Base-by-base conservation (phyloP, 2,888 invertebrate genomes). In the Phalera bucephala region DNA sequence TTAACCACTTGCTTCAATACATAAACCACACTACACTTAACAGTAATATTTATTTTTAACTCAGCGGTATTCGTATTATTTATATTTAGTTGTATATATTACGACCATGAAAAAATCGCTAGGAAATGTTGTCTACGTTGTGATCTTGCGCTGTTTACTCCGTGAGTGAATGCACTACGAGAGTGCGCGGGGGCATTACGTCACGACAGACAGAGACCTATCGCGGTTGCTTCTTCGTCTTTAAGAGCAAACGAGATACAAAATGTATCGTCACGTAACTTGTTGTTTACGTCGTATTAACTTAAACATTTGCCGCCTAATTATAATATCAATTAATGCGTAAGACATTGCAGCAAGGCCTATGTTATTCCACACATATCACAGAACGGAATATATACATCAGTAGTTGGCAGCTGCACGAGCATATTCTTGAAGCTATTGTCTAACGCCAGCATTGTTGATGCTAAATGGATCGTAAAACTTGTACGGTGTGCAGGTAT, bases 101-200 rank as follows among this genome's bases (percentile, higher is more conserved):
- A 43, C 40, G 36, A 36, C 36, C 17, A 14, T 12, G 11, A 14
- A 33, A 54, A 25, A 26, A 25, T 25, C 25, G 26, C 3, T 14
- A 6, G 26, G 13, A 22, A 46, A 51, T 46, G 35, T 36, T n/a
- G 42, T 36, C 28, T 58, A 65, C 72, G 71, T 69, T 64, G 41
- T 62, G 49, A 58, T 75, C 71, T 77, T 64, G 66, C 71, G 75
- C 65, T 72, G 78, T 75, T 81, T 77, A 78, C 74, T 62, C 63
- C 58, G 64, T 56, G 72, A 81, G 83, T 84, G 86, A 86, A 85
- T 84, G 86, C 83, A 84, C 77, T 72, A 64, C 30, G 48, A 42
- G 54, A 54, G 55, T 59, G 60, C 72, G 72, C 71, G 64, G 52
- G 69, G 71, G 65, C 64, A 46, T 71, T 69, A 65, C 79, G 72